Evolutionary conservation across 2,797 vertebrate species (phyloP).

Genomic region (Zenarchopterus dispar): DNA sequence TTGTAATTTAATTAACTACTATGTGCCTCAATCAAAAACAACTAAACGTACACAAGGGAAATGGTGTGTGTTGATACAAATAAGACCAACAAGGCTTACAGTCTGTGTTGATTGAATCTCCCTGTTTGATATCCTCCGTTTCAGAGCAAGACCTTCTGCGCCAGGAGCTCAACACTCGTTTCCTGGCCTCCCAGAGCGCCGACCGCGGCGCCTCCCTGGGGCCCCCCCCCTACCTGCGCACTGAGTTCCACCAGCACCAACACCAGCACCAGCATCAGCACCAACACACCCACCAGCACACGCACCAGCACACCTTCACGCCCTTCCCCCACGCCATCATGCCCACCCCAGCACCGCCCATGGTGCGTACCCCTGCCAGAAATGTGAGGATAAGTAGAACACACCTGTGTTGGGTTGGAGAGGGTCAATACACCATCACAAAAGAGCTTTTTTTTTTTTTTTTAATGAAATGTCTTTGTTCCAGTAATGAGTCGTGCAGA

Average conservation of each 20-base stretch:
- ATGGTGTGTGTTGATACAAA: too few relatives aligned
- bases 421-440: background rate
- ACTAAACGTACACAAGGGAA: too few relatives aligned
- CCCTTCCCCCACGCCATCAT: slow-evolving; percentile 98
- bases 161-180: slow-evolving; percentile 97
- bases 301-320: slow-evolving; percentile 99
- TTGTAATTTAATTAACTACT: too few relatives aligned
- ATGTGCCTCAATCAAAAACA: too few relatives aligned
- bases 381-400: slow-evolving; percentile 97
- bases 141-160: slow-evolving; percentile 97
- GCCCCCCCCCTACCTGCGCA: slow-evolving; percentile 94
- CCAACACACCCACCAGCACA: slow-evolving; percentile 99
- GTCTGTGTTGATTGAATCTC: background rate
- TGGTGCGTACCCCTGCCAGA: slow-evolving; percentile 99
- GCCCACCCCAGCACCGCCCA: slow-evolving; percentile 97
- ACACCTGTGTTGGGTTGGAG: slow-evolving; percentile 62
- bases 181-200: slow-evolving; percentile 95
- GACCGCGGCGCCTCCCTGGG: slow-evolving; percentile 94
- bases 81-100: background rate
- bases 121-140: background rate
- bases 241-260: slow-evolving; percentile 98
- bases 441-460: slow-evolving; percentile 2
- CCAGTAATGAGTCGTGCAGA: slow-evolving; percentile 27
- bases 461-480: slow-evolving; percentile 4
- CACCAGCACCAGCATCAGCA: slow-evolving; percentile 95